phyloP scores from a whole-genome alignment of 2,888 invertebrate species.

The Xestia c-nigrum region DNA sequence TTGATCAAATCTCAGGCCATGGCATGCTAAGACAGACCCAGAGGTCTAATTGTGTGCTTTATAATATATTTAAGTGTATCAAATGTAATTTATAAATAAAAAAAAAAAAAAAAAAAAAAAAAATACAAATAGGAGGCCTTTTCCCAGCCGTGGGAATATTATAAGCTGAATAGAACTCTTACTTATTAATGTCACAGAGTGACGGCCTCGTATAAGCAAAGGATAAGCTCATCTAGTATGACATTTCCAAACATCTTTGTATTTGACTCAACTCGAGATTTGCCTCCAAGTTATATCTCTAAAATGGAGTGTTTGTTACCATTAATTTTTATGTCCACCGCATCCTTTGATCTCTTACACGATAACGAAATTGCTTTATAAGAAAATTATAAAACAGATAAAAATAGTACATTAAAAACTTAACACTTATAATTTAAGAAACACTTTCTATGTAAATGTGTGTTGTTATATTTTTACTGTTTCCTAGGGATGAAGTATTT shows the following conservation, averaged over 20 bases:
- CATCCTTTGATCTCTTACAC: constrained; percentile 78
- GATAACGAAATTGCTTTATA: constrained; percentile 68
- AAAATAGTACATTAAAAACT: constrained; percentile 64
- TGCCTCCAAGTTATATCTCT: constrained; percentile 78
- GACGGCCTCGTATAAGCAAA: not conserved
- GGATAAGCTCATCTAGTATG: constrained; percentile 18
- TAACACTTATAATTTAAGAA: constrained; percentile 68
- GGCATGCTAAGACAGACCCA: too few species aligned
- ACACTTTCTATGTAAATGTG: constrained; percentile 65
- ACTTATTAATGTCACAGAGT: not conserved
- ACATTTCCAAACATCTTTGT: constrained; percentile 36
- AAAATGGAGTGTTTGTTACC: constrained; percentile 84
- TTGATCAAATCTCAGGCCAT: too few species aligned
- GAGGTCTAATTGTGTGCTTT: too few species aligned
- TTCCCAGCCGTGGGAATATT: not conserved
- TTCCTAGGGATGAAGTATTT: constrained; percentile 38
- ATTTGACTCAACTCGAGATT: constrained; percentile 72
- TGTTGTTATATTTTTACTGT: constrained; percentile 42
- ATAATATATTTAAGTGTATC: too few species aligned
- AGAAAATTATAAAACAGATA: constrained; percentile 64
- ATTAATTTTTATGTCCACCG: constrained; percentile 84
- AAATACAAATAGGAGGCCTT: not conserved
- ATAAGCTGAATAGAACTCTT: not conserved
- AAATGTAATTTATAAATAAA: too few species aligned
- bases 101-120: too few species aligned